Evolutionary conservation across 2,797 vertebrate genomes (phyloP).

Genomic region (Serranus cabrilla): DNA sequence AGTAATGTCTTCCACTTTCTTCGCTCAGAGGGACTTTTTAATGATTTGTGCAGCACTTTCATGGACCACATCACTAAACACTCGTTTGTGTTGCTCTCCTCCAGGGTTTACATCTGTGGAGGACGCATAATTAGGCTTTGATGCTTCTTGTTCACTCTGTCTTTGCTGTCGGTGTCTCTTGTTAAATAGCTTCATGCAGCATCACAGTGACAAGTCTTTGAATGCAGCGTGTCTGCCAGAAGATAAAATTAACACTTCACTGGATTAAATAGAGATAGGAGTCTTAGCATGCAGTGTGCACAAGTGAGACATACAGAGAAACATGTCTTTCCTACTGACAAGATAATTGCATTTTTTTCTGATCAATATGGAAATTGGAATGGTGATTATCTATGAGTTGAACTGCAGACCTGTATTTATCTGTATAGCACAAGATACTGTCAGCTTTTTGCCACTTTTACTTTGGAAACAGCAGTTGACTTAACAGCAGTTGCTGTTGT

Average conservation of each 20-base stretch:
- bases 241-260: slow-evolving; percentile 39
- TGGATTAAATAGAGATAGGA: slow-evolving; percentile 7
- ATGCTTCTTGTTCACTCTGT: slow-evolving; percentile 34
- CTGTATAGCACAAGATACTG: neutral
- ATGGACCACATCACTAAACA: slow-evolving; percentile 53
- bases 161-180: slow-evolving; percentile 18
- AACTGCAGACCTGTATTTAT: neutral
- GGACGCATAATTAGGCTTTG: slow-evolving; percentile 55
- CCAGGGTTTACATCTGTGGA: slow-evolving; percentile 39
- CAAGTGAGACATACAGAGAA: neutral
- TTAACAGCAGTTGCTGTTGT: neutral
- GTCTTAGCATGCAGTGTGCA: slow-evolving; percentile 5
- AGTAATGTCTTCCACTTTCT: slow-evolving; percentile 77
- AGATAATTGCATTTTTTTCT: neutral
- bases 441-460: neutral
- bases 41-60: slow-evolving; percentile 67
- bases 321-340: neutral
- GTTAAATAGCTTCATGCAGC: slow-evolving; percentile 36
- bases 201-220: slow-evolving; percentile 44
- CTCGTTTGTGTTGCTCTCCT: slow-evolving; percentile 51
- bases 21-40: slow-evolving; percentile 54
- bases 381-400: neutral
- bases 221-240: slow-evolving; percentile 24
- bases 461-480: neutral
- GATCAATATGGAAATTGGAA: neutral